Base-by-base conservation (phyloP, 2,888 invertebrate genomes). In the Drosophila monieri region DNA sequence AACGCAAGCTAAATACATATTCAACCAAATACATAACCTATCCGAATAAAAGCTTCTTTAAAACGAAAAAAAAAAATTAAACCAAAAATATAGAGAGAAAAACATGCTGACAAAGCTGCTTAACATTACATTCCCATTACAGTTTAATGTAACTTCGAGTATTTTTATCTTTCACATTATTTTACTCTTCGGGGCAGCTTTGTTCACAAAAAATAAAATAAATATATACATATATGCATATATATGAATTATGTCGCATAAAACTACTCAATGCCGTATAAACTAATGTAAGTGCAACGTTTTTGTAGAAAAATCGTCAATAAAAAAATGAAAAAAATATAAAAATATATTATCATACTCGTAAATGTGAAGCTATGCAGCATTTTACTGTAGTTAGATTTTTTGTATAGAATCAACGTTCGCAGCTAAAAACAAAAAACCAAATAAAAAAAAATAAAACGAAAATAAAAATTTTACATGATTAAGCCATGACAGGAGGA, bases 321-420 rank as follows among this genome's bases (percentile, higher is more conserved):
- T 69, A 73, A 78, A 78, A 78, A 57, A 49, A 43, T 48, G 58
- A 73, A 71, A 74, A 70, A 47, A 68, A 65, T 72, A 67, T 41
- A 37, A 51, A 56, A 53, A 68, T 39, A 58, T 67, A 67, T 55
- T 75, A 66, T 75, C 77, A 77, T 74, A 74, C 69, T 70, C 77
- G 65, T 78, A 76, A 83, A 84, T 75, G 72, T 76, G 75, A 84
- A 76, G 76, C 68, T 73, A 73, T 61, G 69, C 72, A 69, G 65
- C 73, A 86, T 85, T 88, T 88, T 78, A 84, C 73, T 72, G 77
- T 88, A 87, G 87, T 75, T 89, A 89, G 88, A 85, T 85, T 88
- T 80, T 80, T 87, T 89, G 81, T 86, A 86, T 83, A 90, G 72
- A 73, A 80, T 76, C 84, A 85, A 74, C 80, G 78, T 88, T 89